Percentiles rank a stretch among this genome's conserved stretches.
Conservation (phyloP, 2,113 vertebrate species). For the Malurus melanocephalus region DNA sequence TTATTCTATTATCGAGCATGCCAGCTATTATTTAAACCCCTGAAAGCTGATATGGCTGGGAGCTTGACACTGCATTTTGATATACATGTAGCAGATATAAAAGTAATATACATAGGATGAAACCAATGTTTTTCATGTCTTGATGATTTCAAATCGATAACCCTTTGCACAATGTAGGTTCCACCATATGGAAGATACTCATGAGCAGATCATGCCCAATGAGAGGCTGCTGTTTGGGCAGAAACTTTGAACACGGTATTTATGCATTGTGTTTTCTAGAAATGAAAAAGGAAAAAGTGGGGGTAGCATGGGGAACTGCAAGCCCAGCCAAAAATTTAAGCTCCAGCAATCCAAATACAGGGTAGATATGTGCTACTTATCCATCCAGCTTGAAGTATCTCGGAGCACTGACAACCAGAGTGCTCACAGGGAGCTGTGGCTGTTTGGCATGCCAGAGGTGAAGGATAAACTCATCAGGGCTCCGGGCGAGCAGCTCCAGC, state of each 20-base stretch:
- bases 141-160: not conserved
- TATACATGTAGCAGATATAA: not conserved
- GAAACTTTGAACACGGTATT: not conserved
- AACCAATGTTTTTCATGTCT: not conserved
- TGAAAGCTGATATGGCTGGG: not conserved
- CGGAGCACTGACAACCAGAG: not conserved
- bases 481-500: not conserved
- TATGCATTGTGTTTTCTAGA: not conserved
- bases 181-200: not conserved
- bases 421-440: rapidly evolving
- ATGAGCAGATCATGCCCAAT: not conserved
- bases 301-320: not conserved
- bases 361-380: not conserved
- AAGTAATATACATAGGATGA: not conserved
- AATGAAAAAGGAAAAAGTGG: not conserved
- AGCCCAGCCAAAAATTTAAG: not conserved
- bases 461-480: not conserved
- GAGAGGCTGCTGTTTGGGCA: not conserved
- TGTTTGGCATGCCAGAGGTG: not conserved
- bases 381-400: not conserved
- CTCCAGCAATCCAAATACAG: not conserved
- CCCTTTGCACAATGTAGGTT: not conserved
- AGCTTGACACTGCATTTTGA: not conserved
- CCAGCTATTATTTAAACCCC: not conserved
- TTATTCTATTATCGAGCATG: not conserved